Conservation (phyloP, 2,888 invertebrate species). For the Steinernema scapterisci region DNA sequence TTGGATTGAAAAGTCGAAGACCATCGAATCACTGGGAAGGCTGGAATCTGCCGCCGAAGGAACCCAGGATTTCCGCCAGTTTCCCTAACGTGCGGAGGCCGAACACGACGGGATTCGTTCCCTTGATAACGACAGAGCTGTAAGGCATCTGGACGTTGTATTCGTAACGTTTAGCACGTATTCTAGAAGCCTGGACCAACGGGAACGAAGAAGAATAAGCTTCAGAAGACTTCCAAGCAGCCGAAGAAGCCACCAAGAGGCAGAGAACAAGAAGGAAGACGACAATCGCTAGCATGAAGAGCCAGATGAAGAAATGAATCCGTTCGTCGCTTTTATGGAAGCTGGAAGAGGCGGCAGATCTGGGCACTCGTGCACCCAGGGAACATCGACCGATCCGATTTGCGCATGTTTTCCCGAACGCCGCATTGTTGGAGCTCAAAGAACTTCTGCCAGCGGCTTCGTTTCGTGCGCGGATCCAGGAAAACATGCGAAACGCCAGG, state of each 20-base stretch:
- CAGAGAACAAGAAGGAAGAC: background rate
- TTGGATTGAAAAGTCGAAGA: no score
- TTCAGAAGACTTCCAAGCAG: background rate
- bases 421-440: background rate
- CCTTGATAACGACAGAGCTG: slow-evolving; percentile 18
- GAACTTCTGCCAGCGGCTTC: no score
- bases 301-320: no score
- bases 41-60: background rate
- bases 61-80: background rate
- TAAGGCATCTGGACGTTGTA: slow-evolving; percentile 17
- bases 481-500: no score
- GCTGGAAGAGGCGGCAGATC: background rate
- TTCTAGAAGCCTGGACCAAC: background rate
- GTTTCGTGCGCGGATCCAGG: no score
- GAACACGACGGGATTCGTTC: background rate
- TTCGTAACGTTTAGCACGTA: slow-evolving; percentile 19
- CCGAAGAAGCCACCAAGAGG: background rate
- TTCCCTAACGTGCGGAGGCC: slow-evolving; percentile 11
- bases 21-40: no score
- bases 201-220: no score
- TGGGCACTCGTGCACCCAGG: background rate
- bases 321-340: background rate
- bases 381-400: background rate
- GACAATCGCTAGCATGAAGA: background rate
- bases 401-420: background rate